phyloP scores from a whole-genome alignment of 2,888 invertebrate species.

The Alcis repandata region DNA sequence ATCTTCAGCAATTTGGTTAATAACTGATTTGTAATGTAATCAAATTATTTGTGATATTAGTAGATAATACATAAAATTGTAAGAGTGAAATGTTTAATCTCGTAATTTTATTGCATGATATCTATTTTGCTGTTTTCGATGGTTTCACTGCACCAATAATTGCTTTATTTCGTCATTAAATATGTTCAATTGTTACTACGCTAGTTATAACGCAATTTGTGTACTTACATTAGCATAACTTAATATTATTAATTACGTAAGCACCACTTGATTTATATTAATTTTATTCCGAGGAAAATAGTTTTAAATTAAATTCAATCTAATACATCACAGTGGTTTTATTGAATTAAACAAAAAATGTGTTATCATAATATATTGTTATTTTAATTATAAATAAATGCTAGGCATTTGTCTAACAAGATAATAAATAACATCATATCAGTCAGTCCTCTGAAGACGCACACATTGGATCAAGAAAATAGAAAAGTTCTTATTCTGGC shows the following conservation, averaged over 20 bases:
- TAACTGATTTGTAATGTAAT: constrained; percentile 31
- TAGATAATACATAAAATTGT: constrained; percentile 17
- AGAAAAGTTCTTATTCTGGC: constrained; percentile 4
- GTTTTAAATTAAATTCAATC: background rate
- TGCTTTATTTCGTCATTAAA: background rate
- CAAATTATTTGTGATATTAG: constrained; percentile 42
- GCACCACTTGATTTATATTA: background rate
- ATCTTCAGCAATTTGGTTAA: constrained; percentile 19
- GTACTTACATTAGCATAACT: background rate
- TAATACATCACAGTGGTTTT: background rate
- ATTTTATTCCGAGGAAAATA: background rate
- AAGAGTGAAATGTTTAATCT: background rate
- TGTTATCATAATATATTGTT: background rate
- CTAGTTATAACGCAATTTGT: background rate
- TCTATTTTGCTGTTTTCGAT: background rate
- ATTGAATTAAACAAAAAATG: background rate
- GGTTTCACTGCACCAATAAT: background rate
- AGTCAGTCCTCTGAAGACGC: constrained; percentile 8
- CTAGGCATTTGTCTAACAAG: constrained; percentile 3
- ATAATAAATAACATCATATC: constrained; percentile 15
- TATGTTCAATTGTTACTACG: background rate
- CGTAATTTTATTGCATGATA: background rate
- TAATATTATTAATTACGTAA: background rate
- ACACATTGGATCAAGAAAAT: constrained; percentile 15
- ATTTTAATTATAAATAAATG: constrained; percentile 15